Percentiles rank a stretch among this genome's conserved stretches.
Evolutionary conservation across 2,888 invertebrate genomes (phyloP).

Genomic region (Choreutis nemorana): DNA sequence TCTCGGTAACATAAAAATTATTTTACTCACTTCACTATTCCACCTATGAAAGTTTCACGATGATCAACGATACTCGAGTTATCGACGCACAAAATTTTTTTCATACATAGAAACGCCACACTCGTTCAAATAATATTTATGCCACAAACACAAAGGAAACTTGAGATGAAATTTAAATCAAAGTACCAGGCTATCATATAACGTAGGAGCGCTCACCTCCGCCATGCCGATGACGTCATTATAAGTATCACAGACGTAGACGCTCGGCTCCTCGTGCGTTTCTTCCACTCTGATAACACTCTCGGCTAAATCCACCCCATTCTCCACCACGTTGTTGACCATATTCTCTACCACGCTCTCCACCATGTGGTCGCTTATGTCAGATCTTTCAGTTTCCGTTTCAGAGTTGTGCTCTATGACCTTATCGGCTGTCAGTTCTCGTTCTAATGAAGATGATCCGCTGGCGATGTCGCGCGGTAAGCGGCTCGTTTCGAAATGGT

Average conservation of each 20-base stretch:
- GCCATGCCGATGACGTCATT: constrained; percentile 38
- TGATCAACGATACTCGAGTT: no score
- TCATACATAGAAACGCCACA: no score
- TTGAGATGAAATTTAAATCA: no score
- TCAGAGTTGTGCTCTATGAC: constrained; percentile 1
- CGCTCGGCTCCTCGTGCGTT: constrained; percentile 42
- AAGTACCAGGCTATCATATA: no score
- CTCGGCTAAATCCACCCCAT: constrained; percentile 3
- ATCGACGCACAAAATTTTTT: no score
- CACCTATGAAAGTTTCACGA: no score
- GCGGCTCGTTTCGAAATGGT: constrained; percentile 35
- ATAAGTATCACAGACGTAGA: constrained; percentile 39
- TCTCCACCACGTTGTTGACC: background rate
- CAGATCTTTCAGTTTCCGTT: constrained; percentile 1
- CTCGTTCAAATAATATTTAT: no score
- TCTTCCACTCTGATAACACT: constrained; percentile 13
- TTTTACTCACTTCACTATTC: no score
- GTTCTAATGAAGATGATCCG: constrained; percentile 47
- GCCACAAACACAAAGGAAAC: no score
- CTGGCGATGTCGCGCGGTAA: constrained; percentile 32
- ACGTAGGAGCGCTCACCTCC: constrained; percentile 37
- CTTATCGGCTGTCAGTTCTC: constrained; percentile 28
- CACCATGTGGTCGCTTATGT: constrained; percentile 6
- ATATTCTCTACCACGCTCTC: constrained; percentile 2
- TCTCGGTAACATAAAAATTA: no score